A percentile compares a stretch with the other conserved stretches of the same genome.
These are phyloP conservation scores for honey bee (Apis mellifera) DNA, from an alignment of 1,140 invertebrate genomes.

Conservation along the genomic window DNA sequence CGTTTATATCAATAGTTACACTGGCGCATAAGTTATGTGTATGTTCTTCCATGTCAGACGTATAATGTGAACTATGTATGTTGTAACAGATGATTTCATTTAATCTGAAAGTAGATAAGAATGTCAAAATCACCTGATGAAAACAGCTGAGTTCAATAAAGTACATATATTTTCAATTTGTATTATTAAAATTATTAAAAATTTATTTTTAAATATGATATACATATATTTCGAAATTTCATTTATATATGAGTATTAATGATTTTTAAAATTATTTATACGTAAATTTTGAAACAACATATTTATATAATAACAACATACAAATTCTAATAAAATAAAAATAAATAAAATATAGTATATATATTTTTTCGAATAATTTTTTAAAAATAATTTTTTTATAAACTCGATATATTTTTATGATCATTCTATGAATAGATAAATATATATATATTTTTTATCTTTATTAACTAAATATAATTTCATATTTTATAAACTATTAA, in stretches of 20 bases:
- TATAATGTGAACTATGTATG: constrained; percentile 5
- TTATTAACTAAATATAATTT: not conserved
- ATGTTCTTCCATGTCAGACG: not conserved
- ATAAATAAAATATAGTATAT: not conserved
- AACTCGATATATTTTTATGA: not conserved
- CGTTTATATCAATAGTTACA: constrained; percentile 3
- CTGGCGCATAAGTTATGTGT: not conserved
- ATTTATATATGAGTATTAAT: not conserved
- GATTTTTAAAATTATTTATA: not conserved
- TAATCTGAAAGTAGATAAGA: constrained; percentile 56
- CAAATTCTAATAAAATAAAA: not conserved
- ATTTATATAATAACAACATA: not conserved
- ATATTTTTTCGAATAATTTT: not conserved
- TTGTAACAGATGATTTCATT: constrained; percentile 54
- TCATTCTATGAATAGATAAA: not conserved
- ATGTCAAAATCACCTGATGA: constrained; percentile 63
- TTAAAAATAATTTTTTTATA: too few relatives aligned
- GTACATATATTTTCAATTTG: not conserved
- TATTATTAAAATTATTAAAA: not conserved
- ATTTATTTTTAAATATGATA: not conserved
- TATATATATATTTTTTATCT: not conserved
- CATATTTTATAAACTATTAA: not conserved
- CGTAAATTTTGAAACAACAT: not conserved
- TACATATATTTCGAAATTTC: not conserved
- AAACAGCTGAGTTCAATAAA: constrained; percentile 48